Percentiles rank a stretch among this genome's conserved stretches.
Conservation (phyloP, 2,797 vertebrate genomes). For the Cyclura pinguis region DNA sequence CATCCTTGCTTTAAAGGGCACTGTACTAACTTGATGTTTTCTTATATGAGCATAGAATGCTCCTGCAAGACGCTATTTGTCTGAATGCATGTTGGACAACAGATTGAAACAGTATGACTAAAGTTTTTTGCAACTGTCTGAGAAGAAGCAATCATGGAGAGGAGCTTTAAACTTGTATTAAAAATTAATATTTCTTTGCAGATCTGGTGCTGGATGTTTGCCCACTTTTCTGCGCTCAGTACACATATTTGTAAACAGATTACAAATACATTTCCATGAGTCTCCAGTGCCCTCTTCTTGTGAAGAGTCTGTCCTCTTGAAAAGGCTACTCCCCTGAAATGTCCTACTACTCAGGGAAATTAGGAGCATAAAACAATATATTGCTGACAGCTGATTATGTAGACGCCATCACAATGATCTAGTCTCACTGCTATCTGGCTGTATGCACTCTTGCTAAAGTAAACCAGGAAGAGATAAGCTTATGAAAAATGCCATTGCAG, state of each 20-base stretch:
- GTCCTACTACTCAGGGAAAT: background rate
- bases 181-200: background rate
- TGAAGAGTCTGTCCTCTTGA: background rate
- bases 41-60: background rate
- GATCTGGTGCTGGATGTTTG: background rate
- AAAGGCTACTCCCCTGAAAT: background rate
- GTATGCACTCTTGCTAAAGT: conserved; percentile 48
- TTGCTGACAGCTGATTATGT: conserved; percentile 48
- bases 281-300: background rate
- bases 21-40: background rate
- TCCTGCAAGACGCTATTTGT: background rate
- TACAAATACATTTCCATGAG: background rate
- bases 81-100: background rate
- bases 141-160: background rate
- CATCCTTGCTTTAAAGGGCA: background rate
- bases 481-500: conserved; percentile 74
- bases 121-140: background rate
- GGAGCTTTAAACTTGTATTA: background rate
- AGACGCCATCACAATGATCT: conserved; percentile 46
- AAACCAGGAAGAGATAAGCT: conserved; percentile 67
- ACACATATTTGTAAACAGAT: background rate
- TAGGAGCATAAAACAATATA: background rate
- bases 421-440: conserved; percentile 33
- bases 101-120: background rate
- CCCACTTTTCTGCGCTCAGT: background rate